Base-by-base conservation (phyloP, 2,888 invertebrate genomes). In the Yponomeuta plumbellus region DNA sequence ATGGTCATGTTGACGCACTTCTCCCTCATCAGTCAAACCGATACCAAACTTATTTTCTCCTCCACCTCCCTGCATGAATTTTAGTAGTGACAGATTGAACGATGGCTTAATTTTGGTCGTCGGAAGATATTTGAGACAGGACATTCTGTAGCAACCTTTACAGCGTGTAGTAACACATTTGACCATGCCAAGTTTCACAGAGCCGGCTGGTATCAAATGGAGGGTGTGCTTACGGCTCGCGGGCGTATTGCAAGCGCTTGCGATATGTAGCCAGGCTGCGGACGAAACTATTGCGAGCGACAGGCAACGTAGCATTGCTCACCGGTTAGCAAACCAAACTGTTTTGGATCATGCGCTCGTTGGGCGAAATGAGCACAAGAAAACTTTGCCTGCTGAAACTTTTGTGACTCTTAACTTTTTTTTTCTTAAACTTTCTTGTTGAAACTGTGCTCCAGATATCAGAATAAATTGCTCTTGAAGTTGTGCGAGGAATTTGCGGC, bases 161-260 rank as follows among this genome's bases (percentile, higher is more conserved):
- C 34, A 34, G 34, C 34, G 34, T 34, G 34, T 34, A 34, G 34
- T 34, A 34, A 34, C 34, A 34, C 34, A 23, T 59, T 21, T 59
- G 23, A 59, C 59, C 23, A 52, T 13, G 44, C 44, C 13, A 52
- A 59, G 22, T 13, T 59, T 20, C 59, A 21, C 21, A 23, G 22
- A 22, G 20, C 13, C 11, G 23, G 59, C 11, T 22, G 21, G 59
- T 21, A 59, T 59, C 21, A 59, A 59, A 22, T 59, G 20, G 23
- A 59, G 59, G 21, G 59, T 59, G 59, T 59, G 22, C 21, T 70
- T 65, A 70, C 66, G 65, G 67, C 57, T 62, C 70, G 74, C 71
- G 68, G 69, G 73, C 80, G 81, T 52, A 17, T 17, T 52, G 90
- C 88, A 88, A 89, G 86, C 86, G 85, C 87, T 88, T 88, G 90